Base-by-base conservation (phyloP, 2,113 vertebrate genomes). In the Heteronetta atricapilla region DNA sequence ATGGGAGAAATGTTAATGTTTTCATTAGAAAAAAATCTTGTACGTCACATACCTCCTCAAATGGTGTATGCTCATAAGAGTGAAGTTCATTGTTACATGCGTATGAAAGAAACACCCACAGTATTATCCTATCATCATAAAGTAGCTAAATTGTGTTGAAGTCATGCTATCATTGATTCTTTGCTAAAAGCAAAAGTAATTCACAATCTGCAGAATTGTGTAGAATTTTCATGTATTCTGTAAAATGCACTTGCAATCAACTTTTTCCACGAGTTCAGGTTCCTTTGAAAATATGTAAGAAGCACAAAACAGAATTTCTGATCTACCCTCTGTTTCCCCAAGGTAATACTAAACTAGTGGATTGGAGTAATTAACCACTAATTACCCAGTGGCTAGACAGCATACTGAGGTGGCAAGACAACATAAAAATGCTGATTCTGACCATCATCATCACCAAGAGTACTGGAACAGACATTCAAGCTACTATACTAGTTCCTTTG, bases 91-190 rank as follows among this genome's bases (percentile, higher is more conserved):
- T 84, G 26, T 50, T 88, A 56, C 13, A 44, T 33, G 13, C 12
- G 48, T 89, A 33, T 85, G 34, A 73, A 93, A 68, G 11, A 74
- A 84, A 48, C 21, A 72, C 34, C 46, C 78, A 42, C 46, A 90
- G 28, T 75, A 83, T 68, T 88, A 52, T 48, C 21, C 14, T 15
- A 17, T 62, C 31, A 11, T 34, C 5, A 59, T 58, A 46, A 93
- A 52, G 10, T 2, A 60, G 8, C 1, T 64, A 60, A 29, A 78
- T 19, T 8, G 0, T 44, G n/a, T 48, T 82, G 81, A 75, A 9
- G 26, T 83, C 16, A 23, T 42, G 11, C 40, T 81, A 4, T 64
- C 31, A 50, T 0, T 74, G 8, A 9, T 91, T 74, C 36, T 66
- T 74, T 28, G 62, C 28, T 59, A 83, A 90, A 95, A 31, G n/a